Percentiles rank a stretch among this genome's conserved stretches.
Evolutionary conservation across 2,888 invertebrate species (phyloP).

Genomic region (Amiota mariae): DNA sequence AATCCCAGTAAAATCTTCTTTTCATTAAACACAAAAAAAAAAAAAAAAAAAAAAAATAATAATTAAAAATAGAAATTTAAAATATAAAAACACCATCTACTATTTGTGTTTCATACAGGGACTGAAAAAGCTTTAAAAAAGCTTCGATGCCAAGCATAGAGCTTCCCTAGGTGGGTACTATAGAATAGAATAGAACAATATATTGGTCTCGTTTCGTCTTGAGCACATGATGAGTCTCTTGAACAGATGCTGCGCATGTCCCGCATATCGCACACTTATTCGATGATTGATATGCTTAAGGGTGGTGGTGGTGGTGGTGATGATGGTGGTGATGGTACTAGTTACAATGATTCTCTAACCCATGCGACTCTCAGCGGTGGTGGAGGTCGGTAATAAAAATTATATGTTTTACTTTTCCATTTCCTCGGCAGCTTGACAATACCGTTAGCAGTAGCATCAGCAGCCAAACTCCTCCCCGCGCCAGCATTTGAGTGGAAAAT

Average conservation of each 20-base stretch:
- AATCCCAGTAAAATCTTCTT: background rate
- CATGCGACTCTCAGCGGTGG: too few species aligned
- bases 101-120: too few species aligned
- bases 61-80: too few species aligned
- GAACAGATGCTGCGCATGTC: slow-evolving; percentile 66
- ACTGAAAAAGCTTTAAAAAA: too few species aligned
- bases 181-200: slow-evolving; percentile 32
- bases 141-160: too few species aligned
- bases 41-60: too few species aligned
- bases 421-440: background rate
- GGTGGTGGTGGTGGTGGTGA: slow-evolving; percentile 40
- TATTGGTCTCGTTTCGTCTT: slow-evolving; percentile 58
- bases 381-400: slow-evolving; percentile 12
- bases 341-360: background rate
- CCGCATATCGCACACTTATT: slow-evolving; percentile 57
- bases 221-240: slow-evolving; percentile 27
- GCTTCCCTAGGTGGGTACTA: too few species aligned
- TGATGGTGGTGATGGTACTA: background rate
- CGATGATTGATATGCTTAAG: slow-evolving; percentile 59
- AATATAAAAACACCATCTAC: too few species aligned
- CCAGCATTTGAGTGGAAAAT: background rate
- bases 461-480: slow-evolving; percentile 1
- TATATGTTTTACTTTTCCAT: background rate
- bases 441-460: background rate
- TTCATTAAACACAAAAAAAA: too few species aligned